These are phyloP conservation scores for Trichomycterus rosablanca DNA, from an alignment of 2,113 vertebrate species.

Conservation along the genomic window DNA sequence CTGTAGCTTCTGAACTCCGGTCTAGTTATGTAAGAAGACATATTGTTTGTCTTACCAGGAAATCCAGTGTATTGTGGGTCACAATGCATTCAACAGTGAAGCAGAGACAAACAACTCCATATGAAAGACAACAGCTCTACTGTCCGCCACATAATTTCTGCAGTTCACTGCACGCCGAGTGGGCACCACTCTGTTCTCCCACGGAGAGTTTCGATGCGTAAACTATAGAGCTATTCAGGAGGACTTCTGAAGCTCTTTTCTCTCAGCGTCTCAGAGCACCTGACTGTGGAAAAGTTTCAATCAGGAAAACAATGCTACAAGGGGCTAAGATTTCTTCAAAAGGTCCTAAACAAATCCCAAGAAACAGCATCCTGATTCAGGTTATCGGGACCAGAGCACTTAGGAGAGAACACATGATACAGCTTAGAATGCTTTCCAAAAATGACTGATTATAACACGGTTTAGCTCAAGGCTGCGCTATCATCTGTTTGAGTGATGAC, in stretches of 20 bases:
- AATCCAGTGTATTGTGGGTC: constrained; percentile 14
- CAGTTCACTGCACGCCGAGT: constrained; percentile 35
- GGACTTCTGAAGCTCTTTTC: constrained; percentile 32
- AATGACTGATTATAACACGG: constrained; percentile 8
- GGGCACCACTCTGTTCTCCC: constrained; percentile 41
- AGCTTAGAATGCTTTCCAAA: constrained; percentile 14
- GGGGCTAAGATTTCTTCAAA: constrained; percentile 47
- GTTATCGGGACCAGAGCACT: constrained; percentile 23
- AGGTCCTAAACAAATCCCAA: constrained; percentile 29
- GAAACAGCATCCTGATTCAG: constrained; percentile 45
- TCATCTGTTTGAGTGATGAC: not conserved
- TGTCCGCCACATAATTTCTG: constrained; percentile 30
- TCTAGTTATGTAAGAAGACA: constrained; percentile 14
- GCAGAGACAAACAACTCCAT: constrained; percentile 28
- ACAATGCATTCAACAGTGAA: constrained; percentile 24
- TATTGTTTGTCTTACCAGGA: constrained; percentile 12
- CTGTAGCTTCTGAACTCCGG: not conserved
- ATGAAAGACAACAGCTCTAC: constrained; percentile 33
- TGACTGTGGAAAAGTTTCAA: constrained; percentile 41
- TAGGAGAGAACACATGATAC: constrained; percentile 32
- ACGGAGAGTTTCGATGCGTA: constrained; percentile 37
- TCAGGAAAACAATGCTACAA: constrained; percentile 47
- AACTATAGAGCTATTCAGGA: constrained; percentile 46
- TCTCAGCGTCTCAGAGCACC: constrained; percentile 46
- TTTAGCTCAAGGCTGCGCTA: not conserved